A percentile compares a stretch with the other conserved stretches of the same genome.
These are phyloP conservation scores for Corydoras maculifer DNA, from an alignment of 2,113 vertebrate species.

Conservation along the genomic window DNA sequence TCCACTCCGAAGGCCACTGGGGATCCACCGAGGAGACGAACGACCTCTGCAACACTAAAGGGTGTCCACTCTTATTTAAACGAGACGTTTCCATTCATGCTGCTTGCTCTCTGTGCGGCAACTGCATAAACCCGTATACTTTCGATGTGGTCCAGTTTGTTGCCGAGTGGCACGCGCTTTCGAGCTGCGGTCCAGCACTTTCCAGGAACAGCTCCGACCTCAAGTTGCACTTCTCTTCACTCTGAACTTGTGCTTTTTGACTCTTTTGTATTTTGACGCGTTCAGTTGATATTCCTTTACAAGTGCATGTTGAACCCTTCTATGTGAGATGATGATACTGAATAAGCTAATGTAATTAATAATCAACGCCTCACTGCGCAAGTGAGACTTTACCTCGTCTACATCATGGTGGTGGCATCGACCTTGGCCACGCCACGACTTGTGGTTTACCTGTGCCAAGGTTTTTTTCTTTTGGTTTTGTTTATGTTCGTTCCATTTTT, in stretches of 20 bases:
- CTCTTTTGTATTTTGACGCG: conserved; percentile 58
- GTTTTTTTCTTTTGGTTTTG: conserved; percentile 46
- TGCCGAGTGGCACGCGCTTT: conserved; percentile 41
- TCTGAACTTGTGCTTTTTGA: conserved; percentile 59
- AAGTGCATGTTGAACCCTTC: conserved; percentile 69
- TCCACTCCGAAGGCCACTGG: neutral
- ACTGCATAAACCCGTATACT: conserved; percentile 47
- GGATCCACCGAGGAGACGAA: conserved; percentile 26
- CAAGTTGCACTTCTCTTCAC: conserved; percentile 32
- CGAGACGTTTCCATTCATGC: conserved; percentile 40
- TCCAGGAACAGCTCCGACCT: conserved; percentile 64
- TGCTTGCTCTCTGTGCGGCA: conserved; percentile 56
- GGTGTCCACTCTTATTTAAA: conserved; percentile 8
- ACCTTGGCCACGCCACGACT: conserved; percentile 55
- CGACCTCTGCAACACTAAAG: conserved; percentile 8
- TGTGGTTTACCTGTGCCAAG: conserved; percentile 61
- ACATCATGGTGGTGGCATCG: conserved; percentile 65
- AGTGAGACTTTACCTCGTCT: conserved; percentile 43
- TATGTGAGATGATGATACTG: conserved; percentile 46
- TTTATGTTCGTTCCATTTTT: conserved; percentile 44
- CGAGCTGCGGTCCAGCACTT: conserved; percentile 66
- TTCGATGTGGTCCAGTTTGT: conserved; percentile 21
- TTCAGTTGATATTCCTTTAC: conserved; percentile 55
- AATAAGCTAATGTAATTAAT: conserved; percentile 51
- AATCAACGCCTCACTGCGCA: conserved; percentile 46